A percentile compares a stretch with the other conserved stretches of the same genome.
phyloP scores from a whole-genome alignment of 2,888 invertebrate genomes.

The Palloptera scutellata region DNA sequence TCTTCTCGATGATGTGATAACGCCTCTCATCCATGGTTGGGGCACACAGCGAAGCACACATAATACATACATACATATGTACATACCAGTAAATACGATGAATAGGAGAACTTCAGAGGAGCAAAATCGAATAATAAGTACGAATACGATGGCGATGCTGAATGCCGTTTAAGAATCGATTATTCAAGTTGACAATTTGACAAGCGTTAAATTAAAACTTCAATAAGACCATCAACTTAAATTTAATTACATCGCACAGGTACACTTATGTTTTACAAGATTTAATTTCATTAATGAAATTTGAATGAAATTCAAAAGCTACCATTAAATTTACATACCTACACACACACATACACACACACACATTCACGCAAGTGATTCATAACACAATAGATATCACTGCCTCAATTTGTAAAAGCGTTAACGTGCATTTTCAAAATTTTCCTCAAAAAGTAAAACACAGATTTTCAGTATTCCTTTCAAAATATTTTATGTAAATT shows the following conservation, averaged over 20 bases:
- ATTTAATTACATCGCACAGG: constrained; percentile 47
- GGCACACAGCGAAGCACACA: not conserved
- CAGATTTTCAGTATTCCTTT: too few relatives aligned
- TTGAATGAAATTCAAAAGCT: constrained; percentile 38
- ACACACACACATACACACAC: not conserved
- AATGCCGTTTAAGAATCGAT: constrained; percentile 46
- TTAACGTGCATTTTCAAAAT: too few relatives aligned
- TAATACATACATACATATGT: not conserved
- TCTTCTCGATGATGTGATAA: constrained; percentile 34
- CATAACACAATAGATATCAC: not conserved
- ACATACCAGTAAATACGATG: not conserved
- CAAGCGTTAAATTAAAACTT: constrained; percentile 59
- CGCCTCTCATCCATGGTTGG: constrained; percentile 12
- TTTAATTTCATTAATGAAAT: too few relatives aligned
- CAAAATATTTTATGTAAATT: too few relatives aligned
- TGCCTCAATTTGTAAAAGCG: too few relatives aligned
- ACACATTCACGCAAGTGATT: not conserved
- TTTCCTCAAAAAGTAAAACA: too few relatives aligned
- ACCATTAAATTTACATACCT: not conserved
- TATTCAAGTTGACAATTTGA: constrained; percentile 58
- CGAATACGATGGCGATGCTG: not conserved
- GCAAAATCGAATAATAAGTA: not conserved
- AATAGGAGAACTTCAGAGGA: not conserved
- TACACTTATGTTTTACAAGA: constrained; percentile 27
- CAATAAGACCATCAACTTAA: constrained; percentile 56